Evolutionary conservation across 35 echinoderm and acorn worm genomes (phyloP).

Genomic region (Patiria miniata): DNA sequence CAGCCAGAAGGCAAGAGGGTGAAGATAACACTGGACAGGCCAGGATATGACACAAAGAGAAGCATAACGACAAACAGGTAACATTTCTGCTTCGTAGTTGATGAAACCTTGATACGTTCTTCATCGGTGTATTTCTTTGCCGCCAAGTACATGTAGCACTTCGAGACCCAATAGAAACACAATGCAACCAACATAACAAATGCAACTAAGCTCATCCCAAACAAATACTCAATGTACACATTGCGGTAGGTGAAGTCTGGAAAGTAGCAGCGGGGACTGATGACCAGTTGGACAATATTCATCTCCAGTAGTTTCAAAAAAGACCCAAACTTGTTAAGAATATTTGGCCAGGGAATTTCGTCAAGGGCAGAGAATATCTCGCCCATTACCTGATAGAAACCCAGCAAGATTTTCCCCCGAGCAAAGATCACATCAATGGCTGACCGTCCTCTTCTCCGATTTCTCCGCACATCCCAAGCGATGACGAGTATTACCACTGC

Average conservation of each 20-base stretch:
- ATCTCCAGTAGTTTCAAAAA: constrained; percentile 15
- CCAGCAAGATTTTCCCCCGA: constrained; percentile 47
- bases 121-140: too few species aligned
- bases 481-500: background rate
- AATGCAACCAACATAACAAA: background rate
- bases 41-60: constrained; percentile 43
- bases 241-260: constrained; percentile 3
- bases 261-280: constrained; percentile 36
- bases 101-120: too few species aligned
- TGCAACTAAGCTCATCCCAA: background rate
- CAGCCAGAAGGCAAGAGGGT: constrained; percentile 30
- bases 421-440: constrained; percentile 31
- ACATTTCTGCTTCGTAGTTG: constrained; percentile 3
- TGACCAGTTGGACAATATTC: background rate
- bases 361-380: constrained; percentile 32
- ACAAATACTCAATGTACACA: constrained; percentile 16
- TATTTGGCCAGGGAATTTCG: constrained; percentile 25
- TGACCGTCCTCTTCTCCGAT: background rate
- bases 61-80: constrained; percentile 34
- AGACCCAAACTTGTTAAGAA: constrained; percentile 15
- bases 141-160: too few species aligned
- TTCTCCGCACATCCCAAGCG: constrained; percentile 10
- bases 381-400: constrained; percentile 61
- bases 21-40: constrained; percentile 33
- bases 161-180: background rate